These are phyloP conservation scores for Latrodectus geometricus DNA, from an alignment of 1,140 invertebrate genomes.

Conservation along the genomic window DNA sequence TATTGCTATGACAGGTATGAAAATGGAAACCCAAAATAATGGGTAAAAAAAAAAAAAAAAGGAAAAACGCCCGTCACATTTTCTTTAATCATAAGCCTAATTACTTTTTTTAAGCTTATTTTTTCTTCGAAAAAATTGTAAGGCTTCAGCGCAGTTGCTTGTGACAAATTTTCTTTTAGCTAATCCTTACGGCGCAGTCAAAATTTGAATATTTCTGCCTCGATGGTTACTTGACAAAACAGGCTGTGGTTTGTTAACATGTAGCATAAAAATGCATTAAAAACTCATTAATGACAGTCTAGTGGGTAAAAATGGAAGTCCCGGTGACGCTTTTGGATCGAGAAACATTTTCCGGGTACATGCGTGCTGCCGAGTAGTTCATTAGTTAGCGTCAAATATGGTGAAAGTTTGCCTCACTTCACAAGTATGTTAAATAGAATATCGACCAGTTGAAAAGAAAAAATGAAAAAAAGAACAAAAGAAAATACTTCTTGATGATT, in stretches of 20 bases:
- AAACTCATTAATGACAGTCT: slow-evolving; percentile 35
- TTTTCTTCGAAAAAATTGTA: too few relatives aligned
- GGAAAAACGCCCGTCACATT: too few relatives aligned
- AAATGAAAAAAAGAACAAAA: slow-evolving; percentile 18
- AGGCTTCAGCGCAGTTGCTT: too few relatives aligned
- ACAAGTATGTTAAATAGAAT: slow-evolving; percentile 60
- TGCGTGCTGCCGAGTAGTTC: slow-evolving; percentile 49
- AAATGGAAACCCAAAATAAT: too few relatives aligned
- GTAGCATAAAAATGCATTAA: slow-evolving; percentile 20
- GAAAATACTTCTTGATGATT: slow-evolving; percentile 45
- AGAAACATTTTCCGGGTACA: slow-evolving; percentile 24
- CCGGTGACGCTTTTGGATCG: not conserved
- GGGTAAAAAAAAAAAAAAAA: too few relatives aligned
- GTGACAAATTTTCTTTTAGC: too few relatives aligned
- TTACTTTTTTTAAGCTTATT: too few relatives aligned
- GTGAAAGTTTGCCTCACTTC: slow-evolving; percentile 49
- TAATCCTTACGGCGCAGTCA: too few relatives aligned
- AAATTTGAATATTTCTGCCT: too few relatives aligned
- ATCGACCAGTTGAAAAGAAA: slow-evolving; percentile 18
- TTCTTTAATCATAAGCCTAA: too few relatives aligned
- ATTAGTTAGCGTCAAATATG: slow-evolving; percentile 55
- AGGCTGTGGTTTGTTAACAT: not conserved
- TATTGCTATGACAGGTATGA: too few relatives aligned
- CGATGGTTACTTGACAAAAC: not conserved
- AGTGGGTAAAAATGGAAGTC: slow-evolving; percentile 24